These are phyloP conservation scores for Trochalopteron elliotii DNA, from an alignment of 2,113 vertebrate species.

Conservation along the genomic window DNA sequence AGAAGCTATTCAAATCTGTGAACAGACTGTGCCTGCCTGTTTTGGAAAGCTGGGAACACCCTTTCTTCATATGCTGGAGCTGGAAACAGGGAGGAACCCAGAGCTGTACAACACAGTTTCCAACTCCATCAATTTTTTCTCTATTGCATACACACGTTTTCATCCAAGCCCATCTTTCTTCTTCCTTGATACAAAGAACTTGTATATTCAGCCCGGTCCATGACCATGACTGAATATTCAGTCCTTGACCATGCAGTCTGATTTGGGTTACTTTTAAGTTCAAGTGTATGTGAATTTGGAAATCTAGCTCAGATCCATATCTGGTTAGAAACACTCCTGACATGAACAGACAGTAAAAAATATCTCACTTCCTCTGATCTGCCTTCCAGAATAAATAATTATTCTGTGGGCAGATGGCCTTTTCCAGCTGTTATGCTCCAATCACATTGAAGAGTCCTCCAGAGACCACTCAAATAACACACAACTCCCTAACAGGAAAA, in stretches of 20 bases:
- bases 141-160: not conserved
- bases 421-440: not conserved
- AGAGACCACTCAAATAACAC: not conserved
- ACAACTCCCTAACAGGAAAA: not conserved
- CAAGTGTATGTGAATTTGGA: not conserved
- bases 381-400: not conserved
- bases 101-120: not conserved
- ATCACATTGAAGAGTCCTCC: not conserved
- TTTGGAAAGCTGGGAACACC: not conserved
- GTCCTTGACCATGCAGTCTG: not conserved
- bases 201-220: not conserved
- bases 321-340: not conserved
- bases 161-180: not conserved
- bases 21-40: not conserved
- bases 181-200: not conserved
- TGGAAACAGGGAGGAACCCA: not conserved
- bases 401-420: not conserved
- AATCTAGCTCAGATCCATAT: not conserved
- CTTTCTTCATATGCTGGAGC: not conserved
- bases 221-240: not conserved
- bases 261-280: not conserved
- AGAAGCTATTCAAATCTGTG: not conserved
- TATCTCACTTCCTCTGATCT: not conserved
- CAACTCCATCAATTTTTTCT: not conserved
- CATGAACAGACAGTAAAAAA: not conserved